Evolutionary conservation across 1,140 invertebrate genomes (phyloP), one percentile per base, ranked within the genome.

Genomic region (Drosophila nigrodunni): DNA sequence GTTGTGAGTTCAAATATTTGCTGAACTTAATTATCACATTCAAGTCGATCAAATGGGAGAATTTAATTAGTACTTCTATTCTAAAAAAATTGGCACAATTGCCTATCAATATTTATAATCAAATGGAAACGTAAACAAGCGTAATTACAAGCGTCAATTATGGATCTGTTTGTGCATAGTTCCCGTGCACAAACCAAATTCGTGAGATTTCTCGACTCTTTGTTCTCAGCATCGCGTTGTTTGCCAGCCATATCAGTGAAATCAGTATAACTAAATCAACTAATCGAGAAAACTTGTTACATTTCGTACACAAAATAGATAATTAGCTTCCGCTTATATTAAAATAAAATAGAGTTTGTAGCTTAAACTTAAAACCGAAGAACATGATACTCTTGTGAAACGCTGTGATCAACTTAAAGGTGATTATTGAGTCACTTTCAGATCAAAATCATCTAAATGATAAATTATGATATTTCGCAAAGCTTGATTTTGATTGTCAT

Each of bases 261-360:
- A 37, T 18, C 13, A 54, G 34, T 7, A 54, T 15, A 7, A 35
- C 30, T 37, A 55, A 35, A 62, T 62, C 50, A 74, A 62, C 66
- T 65, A 71, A 75, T 65, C 60, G 25, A 57, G 15, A 67, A 52
- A 67, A 43, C 46, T 60, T 50, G 69, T 66, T 72, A 72, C 13
- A 65, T 11, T 65, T 72, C 43, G 11, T 46, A 7, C 11, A 46
- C 11, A 13, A n/a, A n/a, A 46, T 7, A 46, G 6, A 11, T 10
- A 46, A 13, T 46, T n/a, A 47, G 6, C 44, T 47, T 18, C 44
- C 13, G 44, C 5, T 18, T 47, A 5, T 43, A 43, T n/a, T 43
- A 43, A 43, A n/a, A 43, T 13, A 43, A 43, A 6, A 2, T 2
- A 30, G 25, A 5, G 25, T 30, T 4, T 30, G 4, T 2, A 30